phyloP scores from a whole-genome alignment of 2,797 vertebrate genomes.

The Danio albolineatus region DNA sequence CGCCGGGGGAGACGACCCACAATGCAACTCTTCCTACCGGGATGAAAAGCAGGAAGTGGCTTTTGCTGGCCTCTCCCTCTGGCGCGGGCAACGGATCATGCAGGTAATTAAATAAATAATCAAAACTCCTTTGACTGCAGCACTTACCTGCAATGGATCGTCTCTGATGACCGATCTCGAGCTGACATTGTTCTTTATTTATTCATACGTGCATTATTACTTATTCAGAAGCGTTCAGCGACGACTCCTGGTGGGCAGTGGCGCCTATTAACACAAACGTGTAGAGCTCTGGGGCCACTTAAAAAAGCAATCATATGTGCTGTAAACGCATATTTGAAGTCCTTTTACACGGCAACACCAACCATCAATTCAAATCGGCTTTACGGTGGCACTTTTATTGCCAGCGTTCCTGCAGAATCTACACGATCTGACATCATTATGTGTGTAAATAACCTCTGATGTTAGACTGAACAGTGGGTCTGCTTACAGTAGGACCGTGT shows the following conservation, averaged over 20 bases:
- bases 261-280: slow-evolving; percentile 44
- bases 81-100: slow-evolving; percentile 22
- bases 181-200: slow-evolving; percentile 56
- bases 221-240: slow-evolving; percentile 56
- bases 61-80: slow-evolving; percentile 19
- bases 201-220: slow-evolving; percentile 59
- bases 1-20: slow-evolving; percentile 17
- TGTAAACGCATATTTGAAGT: slow-evolving; percentile 29
- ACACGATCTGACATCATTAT: slow-evolving; percentile 38
- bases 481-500: not conserved
- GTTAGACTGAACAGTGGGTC: slow-evolving; percentile 24
- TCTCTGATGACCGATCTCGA: slow-evolving; percentile 49
- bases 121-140: slow-evolving; percentile 44
- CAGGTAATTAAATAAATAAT: slow-evolving; percentile 54
- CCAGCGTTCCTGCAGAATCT: slow-evolving; percentile 3
- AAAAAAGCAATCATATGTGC: slow-evolving; percentile 27
- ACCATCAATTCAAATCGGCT: slow-evolving; percentile 9
- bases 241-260: slow-evolving; percentile 32
- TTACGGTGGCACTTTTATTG: slow-evolving; percentile 25
- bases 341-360: not conserved
- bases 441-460: slow-evolving; percentile 30
- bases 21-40: slow-evolving; percentile 22
- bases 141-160: slow-evolving; percentile 39
- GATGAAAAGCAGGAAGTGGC: slow-evolving; percentile 35
- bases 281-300: slow-evolving; percentile 29